Evolutionary conservation across 2,113 vertebrate genomes (phyloP), one percentile per base, ranked within the genome.

Genomic region (Hymenochirus boettgeri): DNA sequence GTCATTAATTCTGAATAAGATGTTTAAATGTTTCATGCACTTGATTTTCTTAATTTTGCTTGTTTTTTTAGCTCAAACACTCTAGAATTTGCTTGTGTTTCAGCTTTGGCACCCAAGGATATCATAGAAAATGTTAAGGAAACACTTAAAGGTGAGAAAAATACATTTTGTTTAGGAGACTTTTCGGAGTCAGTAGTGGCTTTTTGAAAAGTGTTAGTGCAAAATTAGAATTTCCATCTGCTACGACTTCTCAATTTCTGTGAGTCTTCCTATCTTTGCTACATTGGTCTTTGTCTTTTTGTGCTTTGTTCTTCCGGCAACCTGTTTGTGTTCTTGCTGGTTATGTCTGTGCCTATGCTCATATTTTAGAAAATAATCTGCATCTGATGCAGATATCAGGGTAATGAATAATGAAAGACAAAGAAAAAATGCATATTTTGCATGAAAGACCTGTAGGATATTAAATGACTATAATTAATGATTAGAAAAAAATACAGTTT

Each of bases 71-170:
- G 64, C 88, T 84, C 4, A 95, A 74, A 6, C 57, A 77, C 50
- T 79, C 10, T 42, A 81, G 80, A 62, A 96, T 73, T 80, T 96
- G 86, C 0, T 48, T 69, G 52, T 83, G 91, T 94, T 12, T 80
- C 67, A 19, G 79, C 79, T 9, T 78, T 76, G 26, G 92, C 88
- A 0, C 93, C 94, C 2, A 88, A 59, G 0, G 77, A 74, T 3
- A 96, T 62, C 86, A 94, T 81, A 69, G 90, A 74, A 72, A 97
- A 86, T 54, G 80, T 85, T 0, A 73, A 76, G 50, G 91, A 81
- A 58, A 96, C 87, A 61, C 93, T 89, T 65, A 93, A 10, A 0
- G 94, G 92, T 0, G 93, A 96, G 56, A 85, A 91, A 77, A 95
- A 88, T 77, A 96, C 76, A 57, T 96, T 97, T 35, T 27, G 2